Percentiles rank a stretch among this genome's conserved stretches.
phyloP scores from a whole-genome alignment of 2,797 vertebrate genomes.

The Champsocephalus gunnari region DNA sequence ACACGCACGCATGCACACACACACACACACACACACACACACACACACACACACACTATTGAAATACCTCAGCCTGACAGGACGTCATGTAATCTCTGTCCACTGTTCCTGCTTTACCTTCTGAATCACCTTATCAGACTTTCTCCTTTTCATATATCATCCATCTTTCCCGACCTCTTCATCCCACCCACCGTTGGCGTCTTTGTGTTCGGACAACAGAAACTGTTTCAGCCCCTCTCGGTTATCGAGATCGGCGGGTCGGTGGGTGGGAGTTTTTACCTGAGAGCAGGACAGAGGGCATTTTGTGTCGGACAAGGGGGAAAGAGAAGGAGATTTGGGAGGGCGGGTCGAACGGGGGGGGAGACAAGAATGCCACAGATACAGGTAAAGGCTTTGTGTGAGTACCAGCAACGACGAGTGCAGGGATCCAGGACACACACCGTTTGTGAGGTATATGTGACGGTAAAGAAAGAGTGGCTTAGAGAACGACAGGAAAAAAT shows the following conservation, averaged over 20 bases:
- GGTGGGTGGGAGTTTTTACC: conserved; percentile 53
- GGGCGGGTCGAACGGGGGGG: conserved; percentile 9
- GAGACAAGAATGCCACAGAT: conserved; percentile 47
- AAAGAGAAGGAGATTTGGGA: conserved; percentile 13
- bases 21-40: conserved; percentile 20
- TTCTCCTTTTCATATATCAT: conserved; percentile 16
- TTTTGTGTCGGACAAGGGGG: conserved; percentile 67
- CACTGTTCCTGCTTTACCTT: conserved; percentile 21
- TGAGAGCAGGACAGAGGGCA: conserved; percentile 66
- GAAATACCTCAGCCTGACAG: conserved; percentile 40
- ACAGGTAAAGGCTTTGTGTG: conserved; percentile 68
- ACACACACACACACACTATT: conserved; percentile 1
- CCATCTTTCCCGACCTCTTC: conserved; percentile 7
- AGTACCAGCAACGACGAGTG: conserved; percentile 20
- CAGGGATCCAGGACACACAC: conserved; percentile 30
- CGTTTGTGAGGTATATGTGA: conserved; percentile 16
- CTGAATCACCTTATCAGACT: conserved; percentile 24
- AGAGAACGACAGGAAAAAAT: neutral
- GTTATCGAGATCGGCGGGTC: conserved; percentile 35
- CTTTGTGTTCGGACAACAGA: conserved; percentile 74
- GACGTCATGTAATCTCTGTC: conserved; percentile 31
- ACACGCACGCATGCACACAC: conserved; percentile 19
- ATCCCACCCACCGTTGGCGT: conserved; percentile 39
- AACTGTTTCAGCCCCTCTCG: conserved; percentile 50
- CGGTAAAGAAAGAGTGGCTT: conserved; percentile 13